Percentiles rank a stretch among this genome's conserved stretches.
These are phyloP conservation scores for Oreochromis spilurus DNA, from an alignment of 2,113 vertebrate genomes.

Conservation along the genomic window DNA sequence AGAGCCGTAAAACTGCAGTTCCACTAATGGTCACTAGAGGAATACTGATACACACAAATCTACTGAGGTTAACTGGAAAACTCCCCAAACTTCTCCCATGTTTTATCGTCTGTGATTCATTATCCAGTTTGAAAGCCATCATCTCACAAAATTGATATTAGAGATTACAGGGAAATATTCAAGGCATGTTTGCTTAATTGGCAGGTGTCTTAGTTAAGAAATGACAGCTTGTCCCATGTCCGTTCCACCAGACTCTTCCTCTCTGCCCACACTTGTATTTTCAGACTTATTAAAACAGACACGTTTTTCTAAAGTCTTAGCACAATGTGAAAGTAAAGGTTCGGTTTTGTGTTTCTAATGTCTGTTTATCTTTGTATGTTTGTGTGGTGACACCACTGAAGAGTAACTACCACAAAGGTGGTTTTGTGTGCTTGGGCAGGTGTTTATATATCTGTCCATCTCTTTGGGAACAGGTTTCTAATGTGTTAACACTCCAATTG, in stretches of 20 bases:
- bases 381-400: not conserved
- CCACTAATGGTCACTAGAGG: conserved; percentile 8
- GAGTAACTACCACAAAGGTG: not conserved
- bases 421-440: not conserved
- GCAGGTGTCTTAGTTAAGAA: not conserved
- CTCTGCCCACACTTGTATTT: not conserved
- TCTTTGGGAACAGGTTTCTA: not conserved
- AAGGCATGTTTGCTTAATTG: not conserved
- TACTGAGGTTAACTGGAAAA: not conserved
- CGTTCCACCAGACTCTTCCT: not conserved
- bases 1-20: not conserved
- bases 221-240: not conserved
- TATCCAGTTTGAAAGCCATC: not conserved
- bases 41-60: not conserved
- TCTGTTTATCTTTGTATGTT: not conserved
- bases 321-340: not conserved
- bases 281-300: not conserved
- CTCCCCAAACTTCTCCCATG: not conserved
- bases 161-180: not conserved
- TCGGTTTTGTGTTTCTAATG: not conserved
- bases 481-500: not conserved
- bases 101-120: not conserved
- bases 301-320: not conserved
- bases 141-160: not conserved
- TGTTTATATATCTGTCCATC: not conserved